phyloP scores from a whole-genome alignment of 2,113 vertebrate genomes.

The Anas platyrhynchos region DNA sequence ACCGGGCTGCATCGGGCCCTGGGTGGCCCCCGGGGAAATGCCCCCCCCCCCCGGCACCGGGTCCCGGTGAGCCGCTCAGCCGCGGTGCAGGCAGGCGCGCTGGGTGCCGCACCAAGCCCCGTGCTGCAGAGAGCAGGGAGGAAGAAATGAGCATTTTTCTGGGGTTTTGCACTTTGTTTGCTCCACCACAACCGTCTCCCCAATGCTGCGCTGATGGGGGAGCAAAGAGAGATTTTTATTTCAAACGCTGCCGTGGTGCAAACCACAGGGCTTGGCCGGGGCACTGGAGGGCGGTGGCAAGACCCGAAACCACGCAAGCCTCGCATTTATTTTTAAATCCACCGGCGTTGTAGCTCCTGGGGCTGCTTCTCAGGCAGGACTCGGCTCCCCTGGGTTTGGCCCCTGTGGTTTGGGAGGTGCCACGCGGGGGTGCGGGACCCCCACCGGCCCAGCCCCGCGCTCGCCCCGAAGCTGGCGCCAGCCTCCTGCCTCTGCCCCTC shows the following conservation, averaged over 20 bases:
- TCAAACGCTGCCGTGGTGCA: not conserved
- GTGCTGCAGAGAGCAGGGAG: not conserved
- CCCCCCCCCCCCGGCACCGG: not conserved
- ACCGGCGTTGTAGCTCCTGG: not conserved
- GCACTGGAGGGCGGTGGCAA: not conserved
- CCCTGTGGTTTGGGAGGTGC: not conserved
- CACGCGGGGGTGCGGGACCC: not conserved
- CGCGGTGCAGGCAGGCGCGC: not conserved
- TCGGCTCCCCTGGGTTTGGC: not conserved
- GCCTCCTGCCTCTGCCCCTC: accelerated
- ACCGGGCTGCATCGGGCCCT: no score
- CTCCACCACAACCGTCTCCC: not conserved
- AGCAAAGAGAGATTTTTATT: not conserved
- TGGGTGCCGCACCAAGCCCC: not conserved
- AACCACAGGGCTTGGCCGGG: conserved; percentile 39
- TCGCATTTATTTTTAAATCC: conserved; percentile 21
- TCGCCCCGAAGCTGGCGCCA: accelerated
- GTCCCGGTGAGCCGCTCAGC: not conserved
- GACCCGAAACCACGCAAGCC: not conserved
- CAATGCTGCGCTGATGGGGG: not conserved
- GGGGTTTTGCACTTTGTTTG: not conserved
- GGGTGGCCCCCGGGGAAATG: not conserved
- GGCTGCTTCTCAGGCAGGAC: not conserved
- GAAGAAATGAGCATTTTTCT: not conserved
- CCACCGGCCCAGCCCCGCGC: accelerated